Percentiles rank a stretch among this genome's conserved stretches.
These are phyloP conservation scores for Aphelenchoides besseyi DNA, from an alignment of 1,140 invertebrate species.

Conservation along the genomic window DNA sequence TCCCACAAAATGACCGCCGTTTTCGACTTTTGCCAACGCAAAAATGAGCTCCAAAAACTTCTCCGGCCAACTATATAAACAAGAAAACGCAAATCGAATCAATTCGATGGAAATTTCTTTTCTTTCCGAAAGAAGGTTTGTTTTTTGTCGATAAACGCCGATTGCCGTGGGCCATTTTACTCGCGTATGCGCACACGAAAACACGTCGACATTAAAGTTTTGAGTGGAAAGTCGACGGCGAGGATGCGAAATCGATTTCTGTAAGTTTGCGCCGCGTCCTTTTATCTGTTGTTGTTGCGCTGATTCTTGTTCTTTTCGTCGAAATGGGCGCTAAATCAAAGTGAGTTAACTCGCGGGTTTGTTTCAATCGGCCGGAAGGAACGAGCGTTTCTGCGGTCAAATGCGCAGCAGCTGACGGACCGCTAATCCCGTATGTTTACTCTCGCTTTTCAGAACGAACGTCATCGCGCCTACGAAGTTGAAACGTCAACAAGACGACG, in stretches of 20 bases:
- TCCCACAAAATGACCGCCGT: neutral
- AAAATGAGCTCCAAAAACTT: neutral
- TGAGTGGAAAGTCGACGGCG: no score
- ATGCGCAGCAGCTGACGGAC: no score
- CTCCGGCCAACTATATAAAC: no score
- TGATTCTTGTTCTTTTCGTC: neutral
- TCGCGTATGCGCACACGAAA: no score
- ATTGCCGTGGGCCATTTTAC: no score
- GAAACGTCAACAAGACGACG: neutral
- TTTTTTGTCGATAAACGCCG: neutral
- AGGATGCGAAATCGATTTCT: no score
- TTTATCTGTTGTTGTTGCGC: neutral
- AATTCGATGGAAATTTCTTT: constrained; percentile 10
- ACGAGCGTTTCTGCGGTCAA: no score
- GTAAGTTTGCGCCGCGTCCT: no score
- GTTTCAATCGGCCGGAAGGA: neutral
- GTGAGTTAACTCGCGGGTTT: neutral
- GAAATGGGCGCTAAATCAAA: neutral
- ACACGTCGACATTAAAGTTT: no score
- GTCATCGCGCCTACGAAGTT: neutral
- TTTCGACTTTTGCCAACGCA: neutral
- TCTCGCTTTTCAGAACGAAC: constrained; percentile 5
- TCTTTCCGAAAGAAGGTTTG: constrained; percentile 8
- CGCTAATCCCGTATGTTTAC: neutral
- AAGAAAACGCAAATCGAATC: neutral